Conservation (phyloP, 2,888 invertebrate genomes). For the Phorcus lineatus region DNA sequence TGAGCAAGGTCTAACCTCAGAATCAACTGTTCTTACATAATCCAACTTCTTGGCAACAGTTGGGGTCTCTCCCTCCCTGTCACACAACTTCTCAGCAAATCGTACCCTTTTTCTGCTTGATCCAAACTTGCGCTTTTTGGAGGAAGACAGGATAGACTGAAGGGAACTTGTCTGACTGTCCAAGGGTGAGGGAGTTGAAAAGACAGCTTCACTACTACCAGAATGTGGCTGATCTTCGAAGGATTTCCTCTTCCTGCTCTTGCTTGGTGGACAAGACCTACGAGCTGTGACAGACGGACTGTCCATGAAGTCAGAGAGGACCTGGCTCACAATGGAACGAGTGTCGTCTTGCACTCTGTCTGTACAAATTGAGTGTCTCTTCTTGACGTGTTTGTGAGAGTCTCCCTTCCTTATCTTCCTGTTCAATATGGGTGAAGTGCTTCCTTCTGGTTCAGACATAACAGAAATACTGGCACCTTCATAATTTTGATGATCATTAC, state of each 20-base stretch:
- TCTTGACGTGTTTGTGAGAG: neutral
- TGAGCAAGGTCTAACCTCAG: no score
- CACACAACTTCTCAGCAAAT: slow-evolving; percentile 15
- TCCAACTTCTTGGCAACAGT: neutral
- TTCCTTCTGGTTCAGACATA: neutral
- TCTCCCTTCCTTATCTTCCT: neutral
- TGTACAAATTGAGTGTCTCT: neutral
- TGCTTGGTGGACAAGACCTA: slow-evolving; percentile 42
- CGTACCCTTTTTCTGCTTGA: slow-evolving; percentile 10
- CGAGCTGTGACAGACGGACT: slow-evolving; percentile 47
- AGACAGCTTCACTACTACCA: neutral
- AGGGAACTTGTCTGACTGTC: neutral
- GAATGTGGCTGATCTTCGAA: neutral
- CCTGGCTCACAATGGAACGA: slow-evolving; percentile 37
- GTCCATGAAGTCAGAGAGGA: slow-evolving; percentile 57
- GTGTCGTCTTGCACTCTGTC: neutral
- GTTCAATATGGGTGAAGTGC: neutral
- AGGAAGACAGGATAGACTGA: slow-evolving; percentile 7
- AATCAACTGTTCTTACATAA: neutral
- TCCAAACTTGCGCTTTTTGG: neutral
- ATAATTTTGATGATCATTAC: neutral
- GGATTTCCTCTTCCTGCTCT: slow-evolving; percentile 2
- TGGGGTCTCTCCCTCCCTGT: neutral
- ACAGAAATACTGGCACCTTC: neutral
- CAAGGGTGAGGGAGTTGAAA: neutral